Conservation (phyloP, 2,113 vertebrate genomes). For the Lampris incognitus region DNA sequence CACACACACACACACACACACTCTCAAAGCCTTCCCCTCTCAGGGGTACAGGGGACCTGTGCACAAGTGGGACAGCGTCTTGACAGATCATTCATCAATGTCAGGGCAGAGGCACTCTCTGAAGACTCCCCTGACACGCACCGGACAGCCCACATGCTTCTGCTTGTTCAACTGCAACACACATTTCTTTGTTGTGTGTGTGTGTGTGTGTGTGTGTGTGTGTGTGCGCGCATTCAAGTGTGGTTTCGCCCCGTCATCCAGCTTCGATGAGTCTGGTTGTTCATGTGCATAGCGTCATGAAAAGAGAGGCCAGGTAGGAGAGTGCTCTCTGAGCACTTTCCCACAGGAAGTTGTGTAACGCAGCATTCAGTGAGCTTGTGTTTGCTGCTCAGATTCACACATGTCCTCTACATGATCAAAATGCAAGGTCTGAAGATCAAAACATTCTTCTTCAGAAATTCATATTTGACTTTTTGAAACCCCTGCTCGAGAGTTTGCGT, state of each 20-base stretch:
- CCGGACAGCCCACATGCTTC: constrained; percentile 57
- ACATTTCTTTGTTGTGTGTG: constrained; percentile 45
- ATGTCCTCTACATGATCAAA: constrained; percentile 10
- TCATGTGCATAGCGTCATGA: constrained; percentile 7
- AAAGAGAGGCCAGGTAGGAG: neutral
- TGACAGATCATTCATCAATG: constrained; percentile 83
- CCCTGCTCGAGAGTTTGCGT: neutral
- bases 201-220: constrained; percentile 4
- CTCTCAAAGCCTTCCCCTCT: constrained; percentile 47
- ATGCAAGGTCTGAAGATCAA: neutral
- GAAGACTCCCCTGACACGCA: constrained; percentile 63
- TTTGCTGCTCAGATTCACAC: constrained; percentile 33
- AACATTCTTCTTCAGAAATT: neutral
- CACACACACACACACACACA: neutral
- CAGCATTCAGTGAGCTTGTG: constrained; percentile 23
- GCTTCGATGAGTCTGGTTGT: neutral
- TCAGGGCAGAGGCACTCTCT: constrained; percentile 62
- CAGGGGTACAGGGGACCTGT: constrained; percentile 67
- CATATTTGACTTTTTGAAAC: neutral
- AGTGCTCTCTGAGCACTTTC: constrained; percentile 11
- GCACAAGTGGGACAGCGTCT: constrained; percentile 61
- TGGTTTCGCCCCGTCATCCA: constrained; percentile 45
- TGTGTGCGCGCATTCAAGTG: constrained; percentile 17
- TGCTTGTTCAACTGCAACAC: constrained; percentile 54
- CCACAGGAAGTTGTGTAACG: constrained; percentile 21